phyloP scores from a whole-genome alignment of 35 echinoderm and acorn worm species.

The Hemicentrotus pulcherrimus region DNA sequence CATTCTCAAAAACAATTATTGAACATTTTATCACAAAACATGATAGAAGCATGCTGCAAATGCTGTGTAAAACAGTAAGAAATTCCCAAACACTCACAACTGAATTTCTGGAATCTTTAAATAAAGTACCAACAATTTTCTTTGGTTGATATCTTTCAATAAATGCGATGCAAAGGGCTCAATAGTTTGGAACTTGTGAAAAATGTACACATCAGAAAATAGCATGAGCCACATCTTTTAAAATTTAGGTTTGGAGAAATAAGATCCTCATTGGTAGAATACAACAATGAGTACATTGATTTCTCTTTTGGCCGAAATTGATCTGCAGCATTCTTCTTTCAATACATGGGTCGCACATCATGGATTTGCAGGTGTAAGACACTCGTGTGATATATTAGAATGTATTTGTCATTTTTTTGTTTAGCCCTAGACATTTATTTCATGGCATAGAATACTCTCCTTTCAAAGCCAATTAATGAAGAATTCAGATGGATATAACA shows the following conservation, averaged over 20 bases:
- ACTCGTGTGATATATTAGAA: conserved; percentile 16
- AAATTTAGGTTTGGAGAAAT: background rate
- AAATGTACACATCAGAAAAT: background rate
- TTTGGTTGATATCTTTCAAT: too few species aligned
- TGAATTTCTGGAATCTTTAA: background rate
- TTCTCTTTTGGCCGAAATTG: background rate
- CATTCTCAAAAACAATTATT: background rate
- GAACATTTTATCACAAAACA: background rate
- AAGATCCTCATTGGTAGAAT: background rate
- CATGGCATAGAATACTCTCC: too few species aligned
- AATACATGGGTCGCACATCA: conserved; percentile 29
- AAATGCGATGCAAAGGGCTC: background rate
- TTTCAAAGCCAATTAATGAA: too few species aligned
- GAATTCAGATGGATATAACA: too few species aligned
- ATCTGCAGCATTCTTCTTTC: conserved; percentile 35
- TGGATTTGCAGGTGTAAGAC: conserved; percentile 39
- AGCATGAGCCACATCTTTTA: background rate
- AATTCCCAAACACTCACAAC: background rate
- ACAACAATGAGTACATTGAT: background rate
- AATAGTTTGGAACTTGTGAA: background rate
- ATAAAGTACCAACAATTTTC: too few species aligned
- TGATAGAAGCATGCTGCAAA: conserved; percentile 3
- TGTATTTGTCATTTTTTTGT: background rate
- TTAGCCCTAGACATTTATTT: background rate
- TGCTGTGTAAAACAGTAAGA: background rate